These are phyloP conservation scores for Eupithecia tripunctaria DNA, from an alignment of 2,888 invertebrate genomes.

Conservation along the genomic window DNA sequence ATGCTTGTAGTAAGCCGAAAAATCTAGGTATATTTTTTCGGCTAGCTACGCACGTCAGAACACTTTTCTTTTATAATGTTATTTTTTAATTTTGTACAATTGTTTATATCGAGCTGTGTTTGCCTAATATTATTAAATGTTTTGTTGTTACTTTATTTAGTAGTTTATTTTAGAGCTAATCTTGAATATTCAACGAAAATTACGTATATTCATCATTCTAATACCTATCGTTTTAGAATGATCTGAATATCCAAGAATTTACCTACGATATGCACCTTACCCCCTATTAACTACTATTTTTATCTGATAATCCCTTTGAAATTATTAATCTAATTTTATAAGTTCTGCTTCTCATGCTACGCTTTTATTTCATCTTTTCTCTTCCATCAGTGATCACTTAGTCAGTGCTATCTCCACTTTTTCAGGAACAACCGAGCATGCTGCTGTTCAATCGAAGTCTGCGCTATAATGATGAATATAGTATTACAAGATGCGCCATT, in stretches of 20 bases:
- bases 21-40: neutral
- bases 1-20: neutral
- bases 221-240: too few species aligned
- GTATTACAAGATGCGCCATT: constrained; percentile 95
- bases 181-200: neutral
- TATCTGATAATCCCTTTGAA: too few species aligned
- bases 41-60: constrained; percentile 4
- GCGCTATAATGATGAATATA: constrained; percentile 95
- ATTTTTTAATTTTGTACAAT: neutral
- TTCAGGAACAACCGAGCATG: constrained; percentile 85
- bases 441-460: constrained; percentile 95
- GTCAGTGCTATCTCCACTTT: neutral
- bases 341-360: neutral
- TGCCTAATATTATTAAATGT: too few species aligned
- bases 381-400: neutral
- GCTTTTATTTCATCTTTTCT: neutral
- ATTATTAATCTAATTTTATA: neutral
- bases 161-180: too few species aligned
- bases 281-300: too few species aligned
- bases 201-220: too few species aligned
- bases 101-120: neutral
- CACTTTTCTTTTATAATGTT: neutral
- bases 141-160: too few species aligned
- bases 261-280: neutral
- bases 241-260: neutral